Evolutionary conservation across 2,797 vertebrate species (phyloP).

Genomic region (Pseudomugil gertrudae): DNA sequence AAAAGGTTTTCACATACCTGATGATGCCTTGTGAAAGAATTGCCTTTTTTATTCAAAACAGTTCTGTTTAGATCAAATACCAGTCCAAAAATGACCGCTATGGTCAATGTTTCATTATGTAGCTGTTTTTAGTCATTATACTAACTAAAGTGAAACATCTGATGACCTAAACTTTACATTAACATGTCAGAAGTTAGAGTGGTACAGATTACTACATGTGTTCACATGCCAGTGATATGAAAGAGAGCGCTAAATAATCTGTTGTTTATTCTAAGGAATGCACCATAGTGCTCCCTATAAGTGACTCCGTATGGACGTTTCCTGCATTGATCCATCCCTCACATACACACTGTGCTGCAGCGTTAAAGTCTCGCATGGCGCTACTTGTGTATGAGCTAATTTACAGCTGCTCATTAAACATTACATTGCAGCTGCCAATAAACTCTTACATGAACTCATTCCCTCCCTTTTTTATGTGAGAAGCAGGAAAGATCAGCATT

Average conservation of each 20-base stretch:
- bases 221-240: neutral
- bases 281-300: slow-evolving; percentile 1
- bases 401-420: slow-evolving; percentile 71
- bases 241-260: slow-evolving; percentile 3
- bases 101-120: too few relatives aligned
- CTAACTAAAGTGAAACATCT: too few relatives aligned
- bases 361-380: slow-evolving; percentile 17
- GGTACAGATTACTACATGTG: neutral
- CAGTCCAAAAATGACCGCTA: too few relatives aligned
- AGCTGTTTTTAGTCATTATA: too few relatives aligned
- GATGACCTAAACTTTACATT: neutral
- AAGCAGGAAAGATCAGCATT: slow-evolving; percentile 2
- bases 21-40: too few relatives aligned
- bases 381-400: slow-evolving; percentile 39
- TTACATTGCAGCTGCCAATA: slow-evolving; percentile 64
- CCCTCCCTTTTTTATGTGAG: slow-evolving; percentile 17
- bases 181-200: neutral
- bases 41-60: too few relatives aligned
- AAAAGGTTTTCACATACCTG: too few relatives aligned
- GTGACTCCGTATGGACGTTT: neutral
- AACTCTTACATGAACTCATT: slow-evolving; percentile 47
- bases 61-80: too few relatives aligned
- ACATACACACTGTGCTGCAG: slow-evolving; percentile 6
- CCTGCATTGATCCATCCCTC: slow-evolving; percentile 24
- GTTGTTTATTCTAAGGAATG: slow-evolving; percentile 11